Evolutionary conservation across 2,113 vertebrate genomes (phyloP).

Genomic region (Prionailurus bengalensis): DNA sequence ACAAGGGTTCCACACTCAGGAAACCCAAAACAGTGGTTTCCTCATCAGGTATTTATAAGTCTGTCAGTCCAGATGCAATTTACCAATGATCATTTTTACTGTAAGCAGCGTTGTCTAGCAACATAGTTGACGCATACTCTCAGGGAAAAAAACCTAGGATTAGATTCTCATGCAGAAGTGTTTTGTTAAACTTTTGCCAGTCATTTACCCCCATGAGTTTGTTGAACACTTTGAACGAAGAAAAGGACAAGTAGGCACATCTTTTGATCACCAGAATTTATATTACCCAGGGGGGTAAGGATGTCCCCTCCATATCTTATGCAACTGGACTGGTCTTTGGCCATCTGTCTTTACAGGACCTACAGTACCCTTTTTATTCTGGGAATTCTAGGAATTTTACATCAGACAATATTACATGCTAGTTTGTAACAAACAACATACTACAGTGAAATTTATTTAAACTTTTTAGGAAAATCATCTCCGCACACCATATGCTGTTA

Average conservation of each 20-base stretch:
- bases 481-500: neutral
- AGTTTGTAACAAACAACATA: neutral
- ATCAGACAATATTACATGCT: neutral
- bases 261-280: neutral
- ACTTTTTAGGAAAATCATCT: neutral
- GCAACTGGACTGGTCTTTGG: neutral
- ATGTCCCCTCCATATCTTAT: neutral
- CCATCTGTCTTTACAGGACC: neutral
- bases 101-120: neutral
- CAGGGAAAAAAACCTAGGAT: neutral
- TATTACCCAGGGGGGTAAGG: neutral
- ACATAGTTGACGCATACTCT: neutral
- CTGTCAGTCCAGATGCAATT: neutral
- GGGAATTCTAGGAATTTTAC: conserved; percentile 15
- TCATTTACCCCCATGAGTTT: neutral
- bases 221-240: neutral
- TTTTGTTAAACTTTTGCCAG: neutral
- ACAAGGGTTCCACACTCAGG: neutral
- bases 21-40: neutral
- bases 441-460: conserved; percentile 4
- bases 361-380: neutral
- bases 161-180: neutral
- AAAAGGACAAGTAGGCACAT: neutral
- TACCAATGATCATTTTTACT: neutral
- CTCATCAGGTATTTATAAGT: neutral